A percentile compares a stretch with the other conserved stretches of the same genome.
These are phyloP conservation scores for Scaptomyza parva DNA, from an alignment of 2,888 invertebrate species.

Conservation along the genomic window DNA sequence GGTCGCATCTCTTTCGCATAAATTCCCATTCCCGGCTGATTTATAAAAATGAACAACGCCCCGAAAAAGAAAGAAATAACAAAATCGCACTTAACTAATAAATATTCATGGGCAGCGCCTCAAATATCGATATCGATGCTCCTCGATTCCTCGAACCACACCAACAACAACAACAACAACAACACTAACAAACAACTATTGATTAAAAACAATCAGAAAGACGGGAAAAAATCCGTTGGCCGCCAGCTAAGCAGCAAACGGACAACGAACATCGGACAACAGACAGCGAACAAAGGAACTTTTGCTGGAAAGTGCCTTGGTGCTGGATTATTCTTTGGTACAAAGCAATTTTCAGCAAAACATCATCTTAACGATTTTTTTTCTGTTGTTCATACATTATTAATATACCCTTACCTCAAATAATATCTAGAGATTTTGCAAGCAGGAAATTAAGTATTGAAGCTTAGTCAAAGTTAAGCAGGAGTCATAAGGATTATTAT, in stretches of 20 bases:
- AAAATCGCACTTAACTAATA: constrained; percentile 50
- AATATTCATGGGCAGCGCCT: constrained; percentile 63
- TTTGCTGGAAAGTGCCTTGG: constrained; percentile 12
- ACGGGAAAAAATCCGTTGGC: constrained; percentile 19
- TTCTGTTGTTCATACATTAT: constrained; percentile 3
- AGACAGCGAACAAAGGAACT: background rate
- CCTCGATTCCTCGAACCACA: constrained; percentile 42
- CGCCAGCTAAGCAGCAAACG: constrained; percentile 44
- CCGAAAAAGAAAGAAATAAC: constrained; percentile 36
- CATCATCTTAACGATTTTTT: constrained; percentile 43
- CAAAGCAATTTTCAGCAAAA: constrained; percentile 51
- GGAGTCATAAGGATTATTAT: no score
- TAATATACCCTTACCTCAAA: constrained; percentile 2
- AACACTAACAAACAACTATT: constrained; percentile 37
- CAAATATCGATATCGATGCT: constrained; percentile 29
- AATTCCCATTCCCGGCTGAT: constrained; percentile 67
- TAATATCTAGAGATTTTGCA: no score
- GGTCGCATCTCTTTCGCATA: constrained; percentile 43
- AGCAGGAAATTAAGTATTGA: background rate
- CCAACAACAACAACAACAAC: no score
- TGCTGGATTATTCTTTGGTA: constrained; percentile 2
- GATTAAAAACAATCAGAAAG: constrained; percentile 53
- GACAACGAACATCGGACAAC: background rate
- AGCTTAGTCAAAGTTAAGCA: background rate
- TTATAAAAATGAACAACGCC: constrained; percentile 76